Evolutionary conservation across 1,140 invertebrate species (phyloP).

Genomic region (Gerris buenoi): DNA sequence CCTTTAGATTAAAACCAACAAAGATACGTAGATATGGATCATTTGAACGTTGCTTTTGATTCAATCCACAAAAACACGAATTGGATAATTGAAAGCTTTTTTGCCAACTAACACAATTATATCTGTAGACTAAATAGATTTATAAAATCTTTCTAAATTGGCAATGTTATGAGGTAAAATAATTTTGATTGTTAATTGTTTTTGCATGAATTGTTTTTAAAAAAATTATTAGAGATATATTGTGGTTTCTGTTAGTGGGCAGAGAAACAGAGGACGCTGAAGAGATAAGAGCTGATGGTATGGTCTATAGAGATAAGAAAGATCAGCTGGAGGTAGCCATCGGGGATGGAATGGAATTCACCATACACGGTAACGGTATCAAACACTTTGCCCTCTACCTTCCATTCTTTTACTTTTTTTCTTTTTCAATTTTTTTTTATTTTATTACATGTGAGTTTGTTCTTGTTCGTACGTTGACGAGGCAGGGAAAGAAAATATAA

Average conservation of each 20-base stretch:
- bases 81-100: too few species aligned
- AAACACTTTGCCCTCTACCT: background rate
- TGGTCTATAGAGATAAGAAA: slow-evolving; percentile 71
- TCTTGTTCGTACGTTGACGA: slow-evolving; percentile 8
- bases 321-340: slow-evolving; percentile 76
- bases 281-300: slow-evolving; percentile 64
- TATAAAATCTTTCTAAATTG: too few species aligned
- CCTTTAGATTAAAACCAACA: too few species aligned
- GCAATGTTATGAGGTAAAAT: too few species aligned
- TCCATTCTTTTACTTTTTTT: background rate
- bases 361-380: slow-evolving; percentile 55
- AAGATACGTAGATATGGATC: too few species aligned
- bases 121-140: too few species aligned
- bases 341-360: slow-evolving; percentile 79
- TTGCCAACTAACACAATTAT: too few species aligned
- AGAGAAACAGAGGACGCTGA: slow-evolving; percentile 34
- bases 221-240: background rate
- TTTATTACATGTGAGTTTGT: background rate
- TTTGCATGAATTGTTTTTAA: too few species aligned
- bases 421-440: background rate
- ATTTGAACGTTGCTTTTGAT: too few species aligned
- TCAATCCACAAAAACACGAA: too few species aligned
- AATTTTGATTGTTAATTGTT: too few species aligned
- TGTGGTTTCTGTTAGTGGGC: slow-evolving; percentile 9
- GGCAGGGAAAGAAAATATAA: too few species aligned